A percentile compares a stretch with the other conserved stretches of the same genome.
phyloP scores from a whole-genome alignment of 2,113 vertebrate genomes.

The Himantopus leucocephalus region DNA sequence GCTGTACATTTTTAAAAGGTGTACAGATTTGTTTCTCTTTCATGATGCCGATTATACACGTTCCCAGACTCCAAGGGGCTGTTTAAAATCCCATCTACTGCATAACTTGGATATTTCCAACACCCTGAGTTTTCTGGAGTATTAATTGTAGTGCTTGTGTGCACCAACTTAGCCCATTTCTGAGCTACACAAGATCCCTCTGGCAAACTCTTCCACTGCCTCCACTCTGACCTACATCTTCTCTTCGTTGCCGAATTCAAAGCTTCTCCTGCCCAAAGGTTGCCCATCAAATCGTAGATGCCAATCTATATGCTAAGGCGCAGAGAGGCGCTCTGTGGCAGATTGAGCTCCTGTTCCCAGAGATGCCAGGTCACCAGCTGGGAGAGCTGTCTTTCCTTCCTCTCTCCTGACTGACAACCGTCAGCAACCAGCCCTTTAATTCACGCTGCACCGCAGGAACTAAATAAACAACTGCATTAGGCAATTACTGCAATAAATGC shows the following conservation, averaged over 20 bases:
- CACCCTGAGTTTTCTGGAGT: background rate
- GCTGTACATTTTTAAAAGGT: background rate
- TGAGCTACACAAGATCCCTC: background rate
- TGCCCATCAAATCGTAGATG: background rate
- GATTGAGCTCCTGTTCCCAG: background rate
- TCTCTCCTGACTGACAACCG: background rate
- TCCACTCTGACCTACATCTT: constrained; percentile 23
- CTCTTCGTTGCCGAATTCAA: background rate
- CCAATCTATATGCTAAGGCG: background rate
- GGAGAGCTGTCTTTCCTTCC: background rate
- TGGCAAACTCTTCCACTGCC: background rate
- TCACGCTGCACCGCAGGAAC: background rate
- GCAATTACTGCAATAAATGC: constrained; percentile 35
- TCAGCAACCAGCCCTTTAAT: background rate
- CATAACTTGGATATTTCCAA: background rate
- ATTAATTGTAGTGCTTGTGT: background rate
- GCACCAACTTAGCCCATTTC: background rate
- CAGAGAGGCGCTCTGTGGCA: background rate
- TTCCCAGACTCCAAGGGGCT: background rate
- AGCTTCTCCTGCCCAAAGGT: background rate
- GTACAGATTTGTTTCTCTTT: background rate
- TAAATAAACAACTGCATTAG: constrained; percentile 36
- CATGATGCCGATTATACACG: background rate
- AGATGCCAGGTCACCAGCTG: background rate
- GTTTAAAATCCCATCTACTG: background rate